These are phyloP conservation scores for Entomobrya multifasciata DNA, from an alignment of 2,888 invertebrate genomes.

Conservation along the genomic window DNA sequence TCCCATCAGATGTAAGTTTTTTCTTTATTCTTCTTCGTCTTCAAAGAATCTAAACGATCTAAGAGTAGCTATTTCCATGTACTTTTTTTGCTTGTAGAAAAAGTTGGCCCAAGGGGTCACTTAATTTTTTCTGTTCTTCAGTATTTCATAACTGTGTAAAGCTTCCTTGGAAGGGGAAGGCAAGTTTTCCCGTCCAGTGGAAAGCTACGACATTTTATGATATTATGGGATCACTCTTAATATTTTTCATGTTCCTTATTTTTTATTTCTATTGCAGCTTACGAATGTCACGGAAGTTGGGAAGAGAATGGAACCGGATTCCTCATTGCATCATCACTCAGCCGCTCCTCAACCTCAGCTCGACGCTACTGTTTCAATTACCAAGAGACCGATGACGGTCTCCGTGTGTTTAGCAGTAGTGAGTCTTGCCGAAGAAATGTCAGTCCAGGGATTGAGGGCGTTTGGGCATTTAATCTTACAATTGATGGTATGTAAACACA, in stretches of 20 bases:
- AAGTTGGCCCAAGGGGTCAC: slow-evolving; percentile 86
- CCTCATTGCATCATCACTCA: slow-evolving; percentile 86
- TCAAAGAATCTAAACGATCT: slow-evolving; percentile 85
- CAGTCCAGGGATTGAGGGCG: slow-evolving; percentile 83
- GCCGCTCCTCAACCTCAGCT: slow-evolving; percentile 83
- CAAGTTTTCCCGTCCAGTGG: not conserved
- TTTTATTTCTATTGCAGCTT: slow-evolving; percentile 83
- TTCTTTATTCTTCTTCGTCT: not conserved
- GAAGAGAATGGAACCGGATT: slow-evolving; percentile 85
- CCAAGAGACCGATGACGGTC: slow-evolving; percentile 80
- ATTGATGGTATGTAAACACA: slow-evolving; percentile 84
- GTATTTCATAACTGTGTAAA: too few relatives aligned
- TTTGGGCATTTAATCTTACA: slow-evolving; percentile 86
- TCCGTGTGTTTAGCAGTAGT: slow-evolving; percentile 76
- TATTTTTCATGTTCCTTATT: not conserved
- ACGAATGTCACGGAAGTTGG: slow-evolving; percentile 89
- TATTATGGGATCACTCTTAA: not conserved
- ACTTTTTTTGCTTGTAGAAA: too few relatives aligned
- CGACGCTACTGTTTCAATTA: slow-evolving; percentile 86
- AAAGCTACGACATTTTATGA: not conserved
- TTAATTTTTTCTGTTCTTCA: slow-evolving; percentile 13
- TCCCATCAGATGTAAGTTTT: slow-evolving; percentile 80
- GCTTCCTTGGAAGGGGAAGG: not conserved
- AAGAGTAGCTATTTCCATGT: too few relatives aligned
- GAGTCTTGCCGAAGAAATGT: slow-evolving; percentile 85